Conservation (phyloP, 2,113 vertebrate species). For the Agelaius phoeniceus region DNA sequence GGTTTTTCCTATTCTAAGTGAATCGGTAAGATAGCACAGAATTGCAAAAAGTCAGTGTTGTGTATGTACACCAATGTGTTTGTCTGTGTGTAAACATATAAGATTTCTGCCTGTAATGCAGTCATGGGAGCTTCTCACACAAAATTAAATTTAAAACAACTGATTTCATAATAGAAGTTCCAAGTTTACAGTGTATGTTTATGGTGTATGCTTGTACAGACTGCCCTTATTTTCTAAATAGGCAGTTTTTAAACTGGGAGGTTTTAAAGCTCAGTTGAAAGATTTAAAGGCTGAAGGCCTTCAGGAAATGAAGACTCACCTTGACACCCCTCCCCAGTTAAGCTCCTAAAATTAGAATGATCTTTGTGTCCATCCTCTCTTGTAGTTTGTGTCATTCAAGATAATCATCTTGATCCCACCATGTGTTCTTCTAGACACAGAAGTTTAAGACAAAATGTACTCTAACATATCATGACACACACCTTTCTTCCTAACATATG, state of each 20-base stretch:
- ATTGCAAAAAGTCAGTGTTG: not conserved
- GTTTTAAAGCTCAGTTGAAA: not conserved
- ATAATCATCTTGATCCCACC: not conserved
- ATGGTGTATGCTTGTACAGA: not conserved
- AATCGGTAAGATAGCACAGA: constrained; percentile 19
- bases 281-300: not conserved
- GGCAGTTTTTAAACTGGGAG: not conserved
- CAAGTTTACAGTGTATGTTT: not conserved
- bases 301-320: not conserved
- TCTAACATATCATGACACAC: constrained; percentile 8
- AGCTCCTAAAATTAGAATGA: not conserved
- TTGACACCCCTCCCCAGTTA: not conserved
- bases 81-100: not conserved
- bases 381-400: constrained; percentile 17
- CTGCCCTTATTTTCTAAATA: constrained; percentile 22
- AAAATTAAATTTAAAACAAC: not conserved
- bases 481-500: not conserved
- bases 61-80: not conserved
- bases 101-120: not conserved
- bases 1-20: constrained; percentile 7
- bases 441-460: constrained; percentile 27
- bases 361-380: not conserved
- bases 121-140: not conserved
- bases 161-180: not conserved
- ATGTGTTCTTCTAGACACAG: constrained; percentile 28